phyloP scores from a whole-genome alignment of 2,888 invertebrate species.

The Nymphalis polychloros region DNA sequence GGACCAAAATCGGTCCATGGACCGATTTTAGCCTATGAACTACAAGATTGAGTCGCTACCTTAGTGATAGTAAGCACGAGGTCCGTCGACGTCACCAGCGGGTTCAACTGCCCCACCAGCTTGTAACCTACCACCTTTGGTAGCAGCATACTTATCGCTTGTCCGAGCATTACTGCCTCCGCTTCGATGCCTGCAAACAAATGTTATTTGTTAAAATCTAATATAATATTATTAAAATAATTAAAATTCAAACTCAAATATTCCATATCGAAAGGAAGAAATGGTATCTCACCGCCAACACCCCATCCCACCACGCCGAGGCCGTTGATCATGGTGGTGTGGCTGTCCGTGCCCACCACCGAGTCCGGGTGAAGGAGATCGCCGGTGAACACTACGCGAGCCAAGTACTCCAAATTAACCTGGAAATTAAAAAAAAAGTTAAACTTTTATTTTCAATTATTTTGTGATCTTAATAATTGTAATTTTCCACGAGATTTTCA shows the following conservation, averaged over 20 bases:
- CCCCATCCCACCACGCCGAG: slow-evolving; percentile 98
- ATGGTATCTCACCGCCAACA: slow-evolving; percentile 87
- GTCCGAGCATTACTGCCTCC: slow-evolving; percentile 99
- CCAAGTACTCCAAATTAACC: slow-evolving; percentile 97
- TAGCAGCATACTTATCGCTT: slow-evolving; percentile 97
- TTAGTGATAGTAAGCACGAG: slow-evolving; percentile 98
- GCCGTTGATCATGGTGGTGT: slow-evolving; percentile 99
- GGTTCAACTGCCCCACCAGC: slow-evolving; percentile 89
- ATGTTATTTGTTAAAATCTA: slow-evolving; percentile 43
- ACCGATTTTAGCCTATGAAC: not conserved
- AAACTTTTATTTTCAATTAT: too few species aligned
- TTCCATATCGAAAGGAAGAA: too few species aligned
- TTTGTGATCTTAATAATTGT: too few species aligned
- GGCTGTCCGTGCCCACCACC: slow-evolving; percentile 98
- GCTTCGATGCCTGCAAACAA: slow-evolving; percentile 92
- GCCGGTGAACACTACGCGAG: slow-evolving; percentile 89
- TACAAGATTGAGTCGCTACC: slow-evolving; percentile 71
- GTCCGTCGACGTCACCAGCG: slow-evolving; percentile 96
- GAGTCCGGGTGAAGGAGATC: slow-evolving; percentile 91
- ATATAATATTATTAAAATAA: too few species aligned
- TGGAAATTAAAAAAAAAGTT: slow-evolving; percentile 70
- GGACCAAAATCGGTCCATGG: not conserved
- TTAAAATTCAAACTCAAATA: too few species aligned
- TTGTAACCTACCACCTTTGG: slow-evolving; percentile 98
- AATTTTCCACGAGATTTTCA: too few species aligned